Evolutionary conservation across 2,888 invertebrate species (phyloP), one percentile per base, ranked within the genome.

Genomic region (Glomeris marginata): DNA sequence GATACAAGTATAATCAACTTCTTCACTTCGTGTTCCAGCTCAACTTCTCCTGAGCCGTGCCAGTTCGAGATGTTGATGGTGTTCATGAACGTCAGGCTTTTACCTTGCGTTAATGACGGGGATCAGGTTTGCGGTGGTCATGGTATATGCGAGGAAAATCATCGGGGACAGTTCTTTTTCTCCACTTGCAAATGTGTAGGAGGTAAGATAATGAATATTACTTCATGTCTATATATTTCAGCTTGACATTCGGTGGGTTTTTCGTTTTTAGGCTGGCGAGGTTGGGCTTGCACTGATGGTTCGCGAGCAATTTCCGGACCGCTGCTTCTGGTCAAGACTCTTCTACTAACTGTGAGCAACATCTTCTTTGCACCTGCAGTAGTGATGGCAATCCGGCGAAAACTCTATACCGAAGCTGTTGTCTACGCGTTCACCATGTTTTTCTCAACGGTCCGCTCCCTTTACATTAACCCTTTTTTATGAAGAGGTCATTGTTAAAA

Each of bases 61-160:
- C 62, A 63, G 53, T 58, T 64, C 45, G 62, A 65, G 48, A 65
- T 68, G 55, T 64, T 68, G 28, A 62, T 69, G 49, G 62, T 71
- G 22, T 68, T 67, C n/a, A 53, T 72, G 41, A 66, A 68, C 52
- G 59, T 72, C 28, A 61, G 65, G 51, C 67, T 67, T 16, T 64
- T 66, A 47, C 66, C 68, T 5, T 72, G 72, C 57, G 64, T 69
- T 35, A 66, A 66, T 54, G 58, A 67, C 37, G 66, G 66, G 43
- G 59, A 64, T 48, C 64, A 68, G 28, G 28, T 28, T 2, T 72
- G 71, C 58, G 69, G 71, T 6, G 51, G 56, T 22, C 63, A 69
- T 54, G 72, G 72, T n/a, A 52, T 65, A 52, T 72, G 72, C 54
- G 66, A 67, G 56, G 69, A 70, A 58, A 65, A 69, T 57, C 69